These are phyloP conservation scores for Oreotrochilus melanogaster DNA, from an alignment of 2,113 vertebrate species.

Conservation along the genomic window DNA sequence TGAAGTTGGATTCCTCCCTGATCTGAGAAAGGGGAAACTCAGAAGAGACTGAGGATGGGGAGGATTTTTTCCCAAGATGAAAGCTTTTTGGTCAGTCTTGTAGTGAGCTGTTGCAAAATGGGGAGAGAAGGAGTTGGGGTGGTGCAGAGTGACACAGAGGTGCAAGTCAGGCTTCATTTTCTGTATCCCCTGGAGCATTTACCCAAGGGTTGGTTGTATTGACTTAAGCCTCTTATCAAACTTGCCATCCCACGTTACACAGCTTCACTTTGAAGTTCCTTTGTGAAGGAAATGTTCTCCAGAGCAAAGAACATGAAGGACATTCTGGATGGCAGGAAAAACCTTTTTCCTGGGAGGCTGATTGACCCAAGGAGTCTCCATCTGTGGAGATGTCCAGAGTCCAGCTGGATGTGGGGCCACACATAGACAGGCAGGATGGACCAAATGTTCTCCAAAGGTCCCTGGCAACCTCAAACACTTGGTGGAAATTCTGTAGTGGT, in stretches of 20 bases:
- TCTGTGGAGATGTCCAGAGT: background rate
- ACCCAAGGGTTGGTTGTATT: rapidly evolving
- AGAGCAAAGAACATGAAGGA: background rate
- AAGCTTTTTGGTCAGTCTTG: background rate
- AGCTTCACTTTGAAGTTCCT: background rate
- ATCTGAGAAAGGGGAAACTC: background rate
- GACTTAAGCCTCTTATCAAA: background rate
- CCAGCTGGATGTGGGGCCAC: rapidly evolving
- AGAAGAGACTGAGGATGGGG: background rate
- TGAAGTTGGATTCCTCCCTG: rapidly evolving
- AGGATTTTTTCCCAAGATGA: background rate
- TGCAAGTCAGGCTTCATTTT: background rate
- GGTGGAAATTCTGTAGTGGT: background rate
- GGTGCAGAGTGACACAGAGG: rapidly evolving
- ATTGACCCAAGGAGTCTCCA: background rate
- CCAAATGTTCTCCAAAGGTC: background rate
- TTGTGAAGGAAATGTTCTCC: background rate
- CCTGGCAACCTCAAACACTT: background rate
- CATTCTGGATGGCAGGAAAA: background rate
- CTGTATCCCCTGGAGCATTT: rapidly evolving
- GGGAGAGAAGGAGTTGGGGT: background rate
- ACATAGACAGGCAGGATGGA: background rate
- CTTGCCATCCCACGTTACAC: too few relatives aligned
- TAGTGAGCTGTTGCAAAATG: background rate
- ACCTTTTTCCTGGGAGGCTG: background rate